Conservation (phyloP, 2,113 vertebrate species). For the Peromyscus maniculatus region DNA sequence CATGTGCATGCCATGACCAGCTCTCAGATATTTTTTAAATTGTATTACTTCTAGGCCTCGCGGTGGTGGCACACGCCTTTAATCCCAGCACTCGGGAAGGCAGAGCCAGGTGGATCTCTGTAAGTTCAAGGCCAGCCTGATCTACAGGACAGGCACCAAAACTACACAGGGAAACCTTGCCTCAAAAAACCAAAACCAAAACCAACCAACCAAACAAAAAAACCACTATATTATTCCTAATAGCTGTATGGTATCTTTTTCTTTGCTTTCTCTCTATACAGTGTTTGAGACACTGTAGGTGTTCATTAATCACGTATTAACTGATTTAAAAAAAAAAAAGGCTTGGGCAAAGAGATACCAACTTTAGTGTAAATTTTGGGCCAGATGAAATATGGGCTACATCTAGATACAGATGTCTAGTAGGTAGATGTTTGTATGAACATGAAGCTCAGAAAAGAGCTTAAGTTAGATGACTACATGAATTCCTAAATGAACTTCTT, state of each 20-base stretch:
- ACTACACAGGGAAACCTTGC: no score
- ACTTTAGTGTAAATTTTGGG: conserved; percentile 16
- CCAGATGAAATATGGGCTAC: neutral
- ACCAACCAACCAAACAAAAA: no score
- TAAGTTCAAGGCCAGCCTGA: no score
- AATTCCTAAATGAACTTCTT: neutral
- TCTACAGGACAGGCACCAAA: no score
- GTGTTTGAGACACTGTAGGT: neutral
- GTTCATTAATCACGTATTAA: conserved; percentile 8
- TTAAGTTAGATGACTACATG: neutral
- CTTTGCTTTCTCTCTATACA: conserved; percentile 17
- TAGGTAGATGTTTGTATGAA: neutral
- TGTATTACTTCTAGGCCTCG: neutral
- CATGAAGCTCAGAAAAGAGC: neutral
- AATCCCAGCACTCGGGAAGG: no score
- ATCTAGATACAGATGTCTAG: neutral
- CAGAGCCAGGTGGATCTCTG: no score
- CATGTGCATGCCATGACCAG: neutral
- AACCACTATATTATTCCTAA: neutral
- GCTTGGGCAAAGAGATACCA: neutral
- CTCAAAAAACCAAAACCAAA: no score
- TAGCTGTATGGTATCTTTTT: neutral
- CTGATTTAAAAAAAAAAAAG: neutral
- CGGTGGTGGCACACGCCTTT: no score
- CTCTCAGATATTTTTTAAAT: neutral